phyloP scores from a whole-genome alignment of 2,797 vertebrate genomes.

The Melanogrammus aeglefinus region DNA sequence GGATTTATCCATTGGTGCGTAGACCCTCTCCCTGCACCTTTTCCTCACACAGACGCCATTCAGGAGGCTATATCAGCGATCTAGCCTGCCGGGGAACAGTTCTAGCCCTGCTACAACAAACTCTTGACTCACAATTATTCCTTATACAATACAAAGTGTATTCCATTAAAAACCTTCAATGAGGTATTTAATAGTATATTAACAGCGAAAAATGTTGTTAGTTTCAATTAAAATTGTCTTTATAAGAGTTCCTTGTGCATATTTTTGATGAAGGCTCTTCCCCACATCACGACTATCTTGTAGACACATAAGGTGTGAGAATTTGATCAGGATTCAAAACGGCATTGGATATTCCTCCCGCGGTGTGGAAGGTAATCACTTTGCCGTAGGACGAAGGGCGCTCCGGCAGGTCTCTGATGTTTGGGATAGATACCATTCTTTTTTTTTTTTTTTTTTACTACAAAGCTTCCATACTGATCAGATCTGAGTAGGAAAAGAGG shows the following conservation, averaged over 20 bases:
- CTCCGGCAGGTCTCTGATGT: constrained; percentile 20
- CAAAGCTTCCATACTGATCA: constrained; percentile 27
- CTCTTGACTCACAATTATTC: constrained; percentile 7
- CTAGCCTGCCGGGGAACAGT: constrained; percentile 15
- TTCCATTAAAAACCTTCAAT: constrained; percentile 36
- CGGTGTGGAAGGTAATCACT: constrained; percentile 18
- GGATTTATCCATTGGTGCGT: constrained; percentile 62
- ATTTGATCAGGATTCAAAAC: constrained; percentile 2
- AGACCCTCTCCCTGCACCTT: constrained; percentile 36
- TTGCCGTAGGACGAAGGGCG: constrained; percentile 20
- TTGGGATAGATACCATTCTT: background rate
- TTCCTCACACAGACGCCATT: constrained; percentile 18
- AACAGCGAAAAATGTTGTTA: constrained; percentile 43
- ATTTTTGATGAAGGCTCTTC: constrained; percentile 2
- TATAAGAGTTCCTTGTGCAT: constrained; percentile 12
- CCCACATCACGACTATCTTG: background rate
- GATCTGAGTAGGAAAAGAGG: background rate
- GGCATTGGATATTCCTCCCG: constrained; percentile 19
- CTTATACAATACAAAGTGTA: constrained; percentile 31
- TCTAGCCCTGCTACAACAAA: constrained; percentile 7
- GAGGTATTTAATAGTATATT: constrained; percentile 38
- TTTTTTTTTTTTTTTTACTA: constrained; percentile 17
- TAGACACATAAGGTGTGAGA: background rate
- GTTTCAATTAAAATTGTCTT: constrained; percentile 19
- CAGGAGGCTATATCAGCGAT: constrained; percentile 24